phyloP scores from a whole-genome alignment of 2,888 invertebrate species.

The Bellardia bayeri region DNA sequence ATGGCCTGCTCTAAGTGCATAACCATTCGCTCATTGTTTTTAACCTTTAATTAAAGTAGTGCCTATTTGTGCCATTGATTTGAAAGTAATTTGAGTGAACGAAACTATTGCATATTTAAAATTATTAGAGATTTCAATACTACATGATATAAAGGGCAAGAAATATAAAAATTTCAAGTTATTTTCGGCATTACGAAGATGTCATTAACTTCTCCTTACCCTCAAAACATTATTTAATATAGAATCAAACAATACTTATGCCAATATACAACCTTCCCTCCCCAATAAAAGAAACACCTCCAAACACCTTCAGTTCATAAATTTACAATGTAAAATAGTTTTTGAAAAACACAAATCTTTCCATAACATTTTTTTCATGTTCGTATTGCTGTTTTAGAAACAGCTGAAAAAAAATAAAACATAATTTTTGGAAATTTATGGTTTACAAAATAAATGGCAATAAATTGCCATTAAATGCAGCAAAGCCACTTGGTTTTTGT shows the following conservation, averaged over 20 bases:
- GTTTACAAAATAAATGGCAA: slow-evolving; percentile 74
- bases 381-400: slow-evolving; percentile 36
- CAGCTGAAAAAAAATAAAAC: slow-evolving; percentile 26
- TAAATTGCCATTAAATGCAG: slow-evolving; percentile 80
- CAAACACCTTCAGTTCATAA: neutral
- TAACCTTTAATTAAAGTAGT: no score
- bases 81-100: no score
- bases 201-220: no score
- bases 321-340: slow-evolving; percentile 24
- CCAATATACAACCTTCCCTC: no score
- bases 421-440: slow-evolving; percentile 68
- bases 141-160: no score
- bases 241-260: neutral
- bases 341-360: slow-evolving; percentile 49
- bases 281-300: neutral
- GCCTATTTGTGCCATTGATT: no score
- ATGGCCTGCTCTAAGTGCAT: no score
- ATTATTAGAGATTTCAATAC: no score
- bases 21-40: no score
- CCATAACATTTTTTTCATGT: neutral
- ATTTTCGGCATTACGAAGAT: no score
- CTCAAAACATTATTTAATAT: neutral
- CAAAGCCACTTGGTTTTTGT: slow-evolving; percentile 75
- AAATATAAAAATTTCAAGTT: neutral
- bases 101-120: no score